Conservation (phyloP, 2,797 vertebrate genomes). For the Triplophysa yarkandensis region DNA sequence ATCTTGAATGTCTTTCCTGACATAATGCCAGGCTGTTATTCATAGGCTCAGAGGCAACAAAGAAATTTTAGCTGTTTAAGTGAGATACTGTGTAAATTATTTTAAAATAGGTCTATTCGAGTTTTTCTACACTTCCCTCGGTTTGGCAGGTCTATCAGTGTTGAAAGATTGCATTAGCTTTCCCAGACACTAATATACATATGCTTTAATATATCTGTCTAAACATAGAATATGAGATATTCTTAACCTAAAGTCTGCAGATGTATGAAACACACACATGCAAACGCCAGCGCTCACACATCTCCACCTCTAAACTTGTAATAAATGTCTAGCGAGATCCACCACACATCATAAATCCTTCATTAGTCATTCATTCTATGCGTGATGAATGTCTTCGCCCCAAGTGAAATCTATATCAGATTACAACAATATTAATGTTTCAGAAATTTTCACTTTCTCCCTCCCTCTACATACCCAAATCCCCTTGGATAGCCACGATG, state of each 20-base stretch:
- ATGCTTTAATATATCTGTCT: slow-evolving; percentile 37
- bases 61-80: not conserved
- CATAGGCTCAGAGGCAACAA: not conserved
- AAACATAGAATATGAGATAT: slow-evolving; percentile 44
- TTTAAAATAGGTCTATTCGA: not conserved
- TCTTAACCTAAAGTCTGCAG: slow-evolving; percentile 35
- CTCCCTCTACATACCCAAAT: slow-evolving; percentile 29
- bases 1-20: not conserved
- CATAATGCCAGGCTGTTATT: slow-evolving; percentile 3
- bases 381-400: slow-evolving; percentile 44
- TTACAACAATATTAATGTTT: slow-evolving; percentile 54
- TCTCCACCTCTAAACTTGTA: slow-evolving; percentile 38
- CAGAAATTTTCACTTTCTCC: slow-evolving; percentile 36
- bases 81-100: not conserved
- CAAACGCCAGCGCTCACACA: slow-evolving; percentile 5
- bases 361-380: slow-evolving; percentile 48
- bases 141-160: slow-evolving; percentile 29
- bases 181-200: slow-evolving; percentile 31
- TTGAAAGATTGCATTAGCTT: slow-evolving; percentile 13
- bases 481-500: slow-evolving; percentile 3
- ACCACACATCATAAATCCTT: slow-evolving; percentile 54
- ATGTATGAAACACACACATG: slow-evolving; percentile 16
- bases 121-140: slow-evolving; percentile 7
- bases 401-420: slow-evolving; percentile 48
- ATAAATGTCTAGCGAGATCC: slow-evolving; percentile 53